These are phyloP conservation scores for Fragariocoptes setiger DNA, from an alignment of 1,140 invertebrate genomes.

Conservation along the genomic window DNA sequence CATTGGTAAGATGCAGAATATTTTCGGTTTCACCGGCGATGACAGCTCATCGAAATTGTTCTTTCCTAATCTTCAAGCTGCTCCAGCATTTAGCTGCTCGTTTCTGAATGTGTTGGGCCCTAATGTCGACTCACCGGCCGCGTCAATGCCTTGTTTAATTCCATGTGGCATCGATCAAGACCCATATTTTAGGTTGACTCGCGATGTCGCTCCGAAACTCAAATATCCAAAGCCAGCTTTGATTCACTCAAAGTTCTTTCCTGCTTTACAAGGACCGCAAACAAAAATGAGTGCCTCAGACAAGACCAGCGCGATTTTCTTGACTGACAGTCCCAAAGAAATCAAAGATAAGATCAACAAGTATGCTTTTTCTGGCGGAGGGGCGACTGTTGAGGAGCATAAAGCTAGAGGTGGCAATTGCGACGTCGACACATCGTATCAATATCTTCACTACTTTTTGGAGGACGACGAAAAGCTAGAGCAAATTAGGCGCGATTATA, in stretches of 20 bases:
- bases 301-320: conserved; percentile 63
- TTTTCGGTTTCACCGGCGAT: conserved; percentile 88
- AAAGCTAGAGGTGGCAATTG: conserved; percentile 53
- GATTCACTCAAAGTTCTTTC: conserved; percentile 75
- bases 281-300: conserved; percentile 97
- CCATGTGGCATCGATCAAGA: conserved; percentile 99
- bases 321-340: conserved; percentile 78
- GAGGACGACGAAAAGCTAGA: conserved; percentile 69
- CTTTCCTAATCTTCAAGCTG: conserved; percentile 84
- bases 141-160: conserved; percentile 53
- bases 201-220: conserved; percentile 70
- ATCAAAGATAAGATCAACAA: conserved; percentile 97
- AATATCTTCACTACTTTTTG: conserved; percentile 79
- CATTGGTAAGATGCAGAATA: conserved; percentile 64
- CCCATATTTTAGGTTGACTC: conserved; percentile 92
- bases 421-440: conserved; percentile 75
- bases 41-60: conserved; percentile 79
- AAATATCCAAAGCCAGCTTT: conserved; percentile 68
- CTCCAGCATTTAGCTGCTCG: conserved; percentile 66
- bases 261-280: conserved; percentile 73
- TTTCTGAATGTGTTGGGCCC: conserved; percentile 74
- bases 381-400: conserved; percentile 70
- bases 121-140: conserved; percentile 26
- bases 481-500: conserved; percentile 46
- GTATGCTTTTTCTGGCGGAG: conserved; percentile 91